Conservation (phyloP, 1,140 invertebrate species). For the Arctopsyche grandis region DNA sequence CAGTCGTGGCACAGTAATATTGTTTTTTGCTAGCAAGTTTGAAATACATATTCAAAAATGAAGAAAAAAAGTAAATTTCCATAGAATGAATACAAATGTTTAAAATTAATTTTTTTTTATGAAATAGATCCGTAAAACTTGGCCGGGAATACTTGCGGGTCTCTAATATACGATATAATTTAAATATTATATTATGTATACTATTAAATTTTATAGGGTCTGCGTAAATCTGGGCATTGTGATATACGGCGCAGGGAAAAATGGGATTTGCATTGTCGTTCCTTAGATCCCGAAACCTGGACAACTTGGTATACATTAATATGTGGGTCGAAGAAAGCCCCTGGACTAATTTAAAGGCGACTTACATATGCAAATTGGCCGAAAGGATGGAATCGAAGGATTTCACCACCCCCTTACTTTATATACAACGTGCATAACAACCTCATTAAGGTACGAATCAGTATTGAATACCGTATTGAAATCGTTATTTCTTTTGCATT, state of each 20-base stretch:
- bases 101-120: too few species aligned
- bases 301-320: not conserved
- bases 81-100: too few species aligned
- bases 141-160: too few species aligned
- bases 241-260: not conserved
- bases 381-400: conserved; percentile 27
- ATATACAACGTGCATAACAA: conserved; percentile 19
- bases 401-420: not conserved
- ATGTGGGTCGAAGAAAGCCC: conserved; percentile 1
- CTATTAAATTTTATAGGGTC: too few species aligned
- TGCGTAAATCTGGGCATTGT: not conserved
- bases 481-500: too few species aligned
- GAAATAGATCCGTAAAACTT: too few species aligned
- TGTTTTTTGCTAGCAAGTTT: not conserved
- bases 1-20: conserved; percentile 13
- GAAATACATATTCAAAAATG: not conserved
- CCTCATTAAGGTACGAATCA: not conserved
- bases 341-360: conserved; percentile 7
- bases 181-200: too few species aligned
- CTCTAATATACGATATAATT: too few species aligned
- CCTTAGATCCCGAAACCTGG: conserved; percentile 9
- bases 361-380: conserved; percentile 16
- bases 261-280: conserved; percentile 3
- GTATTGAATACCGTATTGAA: too few species aligned
- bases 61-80: not conserved